These are phyloP conservation scores for Vandiemenella viatica DNA, from an alignment of 2,888 invertebrate genomes.

Conservation along the genomic window DNA sequence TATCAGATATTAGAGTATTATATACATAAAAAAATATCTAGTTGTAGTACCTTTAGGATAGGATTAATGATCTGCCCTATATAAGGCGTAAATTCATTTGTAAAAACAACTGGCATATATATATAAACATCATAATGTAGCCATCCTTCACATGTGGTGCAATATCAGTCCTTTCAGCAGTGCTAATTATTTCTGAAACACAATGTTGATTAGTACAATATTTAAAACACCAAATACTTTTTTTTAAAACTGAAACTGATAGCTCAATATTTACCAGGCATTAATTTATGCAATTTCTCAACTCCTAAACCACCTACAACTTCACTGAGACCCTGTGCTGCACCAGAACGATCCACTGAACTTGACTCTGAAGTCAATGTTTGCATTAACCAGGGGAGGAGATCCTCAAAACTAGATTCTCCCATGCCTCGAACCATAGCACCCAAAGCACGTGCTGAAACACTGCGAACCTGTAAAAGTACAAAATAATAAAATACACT, in stretches of 20 bases:
- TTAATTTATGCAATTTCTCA: constrained; percentile 85
- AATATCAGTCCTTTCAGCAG: constrained; percentile 82
- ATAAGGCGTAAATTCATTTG: constrained; percentile 87
- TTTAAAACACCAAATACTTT: too few species aligned
- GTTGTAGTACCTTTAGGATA: constrained; percentile 65
- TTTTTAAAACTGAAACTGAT: too few species aligned
- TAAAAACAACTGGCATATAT: constrained; percentile 97
- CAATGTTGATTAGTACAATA: too few species aligned
- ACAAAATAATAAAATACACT: background rate
- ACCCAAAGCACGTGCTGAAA: constrained; percentile 89
- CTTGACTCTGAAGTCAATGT: constrained; percentile 89
- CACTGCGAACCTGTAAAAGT: constrained; percentile 57
- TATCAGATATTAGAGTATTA: too few species aligned
- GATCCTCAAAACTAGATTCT: constrained; percentile 86
- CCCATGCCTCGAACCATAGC: constrained; percentile 98
- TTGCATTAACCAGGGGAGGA: constrained; percentile 97
- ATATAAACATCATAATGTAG: constrained; percentile 99
- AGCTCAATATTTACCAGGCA: constrained; percentile 73
- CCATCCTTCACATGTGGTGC: constrained; percentile 97
- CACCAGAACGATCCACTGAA: constrained; percentile 90
- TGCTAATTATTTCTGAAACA: constrained; percentile 70
- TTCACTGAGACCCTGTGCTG: constrained; percentile 93
- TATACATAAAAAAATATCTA: too few species aligned
- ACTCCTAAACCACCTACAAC: constrained; percentile 93
- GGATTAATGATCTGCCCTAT: constrained; percentile 94